Evolutionary conservation across 2,797 vertebrate genomes (phyloP).

Genomic region (Vultur gryphus): DNA sequence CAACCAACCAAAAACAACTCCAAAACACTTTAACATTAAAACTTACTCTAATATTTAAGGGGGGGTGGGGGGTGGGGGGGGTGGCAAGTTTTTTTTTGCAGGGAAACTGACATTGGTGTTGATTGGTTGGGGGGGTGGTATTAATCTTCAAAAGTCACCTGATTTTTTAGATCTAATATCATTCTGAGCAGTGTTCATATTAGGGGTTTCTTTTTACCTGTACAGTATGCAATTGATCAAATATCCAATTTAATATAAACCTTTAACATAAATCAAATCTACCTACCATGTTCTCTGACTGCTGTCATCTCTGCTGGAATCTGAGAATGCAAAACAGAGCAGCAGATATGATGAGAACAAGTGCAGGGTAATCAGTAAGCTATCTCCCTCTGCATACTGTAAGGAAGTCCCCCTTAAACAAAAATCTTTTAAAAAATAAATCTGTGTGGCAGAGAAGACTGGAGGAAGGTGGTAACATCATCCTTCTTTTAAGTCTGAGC

Average conservation of each 20-base stretch:
- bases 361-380: background rate
- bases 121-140: accelerated
- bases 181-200: background rate
- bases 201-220: background rate
- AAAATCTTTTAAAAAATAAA: background rate
- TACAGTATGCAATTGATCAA: background rate
- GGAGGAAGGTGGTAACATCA: background rate
- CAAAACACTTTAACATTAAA: background rate
- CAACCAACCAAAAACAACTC: background rate
- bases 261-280: background rate
- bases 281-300: background rate
- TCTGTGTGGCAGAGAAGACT: background rate
- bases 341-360: background rate
- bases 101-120: background rate
- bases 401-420: background rate
- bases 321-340: background rate
- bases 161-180: background rate
- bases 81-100: accelerated
- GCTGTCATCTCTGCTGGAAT: background rate
- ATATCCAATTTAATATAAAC: background rate
- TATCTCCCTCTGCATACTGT: background rate
- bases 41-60: background rate
- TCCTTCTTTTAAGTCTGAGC: background rate
- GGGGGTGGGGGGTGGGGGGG: no score
- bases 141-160: background rate